phyloP scores from a whole-genome alignment of 2,113 vertebrate genomes.

The Nycticryphes semicollaris region DNA sequence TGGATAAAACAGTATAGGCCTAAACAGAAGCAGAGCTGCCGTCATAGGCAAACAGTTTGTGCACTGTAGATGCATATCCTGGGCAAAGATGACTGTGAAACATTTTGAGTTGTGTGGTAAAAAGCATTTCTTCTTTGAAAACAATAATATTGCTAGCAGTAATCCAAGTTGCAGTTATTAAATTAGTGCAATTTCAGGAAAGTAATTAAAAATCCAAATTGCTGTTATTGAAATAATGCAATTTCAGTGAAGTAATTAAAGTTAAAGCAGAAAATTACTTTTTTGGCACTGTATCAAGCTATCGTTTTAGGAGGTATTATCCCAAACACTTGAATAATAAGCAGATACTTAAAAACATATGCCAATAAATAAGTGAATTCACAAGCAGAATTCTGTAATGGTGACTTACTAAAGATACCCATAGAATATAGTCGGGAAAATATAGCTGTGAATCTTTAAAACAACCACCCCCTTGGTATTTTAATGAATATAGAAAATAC shows the following conservation, averaged over 20 bases:
- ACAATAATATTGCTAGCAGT: constrained; percentile 27
- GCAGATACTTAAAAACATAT: constrained; percentile 52
- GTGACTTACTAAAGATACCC: not conserved
- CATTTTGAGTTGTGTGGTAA: not conserved
- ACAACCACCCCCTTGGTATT: not conserved
- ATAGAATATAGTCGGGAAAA: constrained; percentile 5
- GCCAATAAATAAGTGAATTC: constrained; percentile 46
- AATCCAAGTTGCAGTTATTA: constrained; percentile 25
- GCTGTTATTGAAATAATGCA: constrained; percentile 48
- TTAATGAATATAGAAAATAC: constrained; percentile 40
- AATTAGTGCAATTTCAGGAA: constrained; percentile 51
- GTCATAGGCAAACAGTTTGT: not conserved
- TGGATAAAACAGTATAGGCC: not conserved
- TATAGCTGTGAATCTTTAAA: not conserved
- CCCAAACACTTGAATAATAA: constrained; percentile 55
- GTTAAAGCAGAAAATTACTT: constrained; percentile 59
- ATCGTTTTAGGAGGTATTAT: constrained; percentile 60
- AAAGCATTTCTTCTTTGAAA: constrained; percentile 20
- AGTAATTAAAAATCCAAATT: constrained; percentile 58
- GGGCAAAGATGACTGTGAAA: not conserved
- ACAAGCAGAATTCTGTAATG: constrained; percentile 44
- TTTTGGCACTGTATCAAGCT: constrained; percentile 67
- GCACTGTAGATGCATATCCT: not conserved
- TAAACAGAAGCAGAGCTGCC: not conserved
- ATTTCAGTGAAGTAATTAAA: constrained; percentile 63